Evolutionary conservation across 2,888 invertebrate genomes (phyloP), one percentile per base, ranked within the genome.

Genomic region (Erebia ligea): DNA sequence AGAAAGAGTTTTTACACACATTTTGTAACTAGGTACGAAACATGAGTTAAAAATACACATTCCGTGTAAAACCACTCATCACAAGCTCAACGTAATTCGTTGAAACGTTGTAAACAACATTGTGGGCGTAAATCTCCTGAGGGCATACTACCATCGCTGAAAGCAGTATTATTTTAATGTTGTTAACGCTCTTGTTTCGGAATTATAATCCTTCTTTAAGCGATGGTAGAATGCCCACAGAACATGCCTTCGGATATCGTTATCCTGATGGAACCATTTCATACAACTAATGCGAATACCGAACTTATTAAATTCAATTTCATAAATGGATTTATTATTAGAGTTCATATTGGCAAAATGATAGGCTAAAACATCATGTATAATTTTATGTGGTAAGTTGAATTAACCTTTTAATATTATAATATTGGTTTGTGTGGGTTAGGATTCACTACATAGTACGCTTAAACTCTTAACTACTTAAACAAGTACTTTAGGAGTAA

Each of bases 111-210:
- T 71, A 71, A 68, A 69, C 74, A 75, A 65, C 58, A 58, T 66
- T 71, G 62, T 62, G 52, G 69, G 50, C 61, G 59, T 71, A 71
- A 72, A 70, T 71, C 71, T 71, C 48, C 42, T 68, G 67, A n/a
- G n/a, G n/a, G n/a, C n/a, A n/a, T n/a, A n/a, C n/a, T n/a, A n/a
- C n/a, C n/a, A n/a, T n/a, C n/a, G n/a, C n/a, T n/a, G n/a, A n/a
- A n/a, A n/a, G n/a, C n/a, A n/a, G n/a, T n/a, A n/a, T n/a, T n/a
- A n/a, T n/a, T n/a, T n/a, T n/a, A n/a, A n/a, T n/a, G n/a, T n/a
- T n/a, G n/a, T n/a, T n/a, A n/a, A n/a, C n/a, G n/a, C n/a, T n/a
- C n/a, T n/a, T n/a, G n/a, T n/a, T n/a, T n/a, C n/a, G n/a, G n/a
- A n/a, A n/a, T n/a, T n/a, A n/a, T n/a, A n/a, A n/a, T n/a, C n/a